Base-by-base conservation (phyloP, 1,140 invertebrate genomes). In the Drosophila pachea region DNA sequence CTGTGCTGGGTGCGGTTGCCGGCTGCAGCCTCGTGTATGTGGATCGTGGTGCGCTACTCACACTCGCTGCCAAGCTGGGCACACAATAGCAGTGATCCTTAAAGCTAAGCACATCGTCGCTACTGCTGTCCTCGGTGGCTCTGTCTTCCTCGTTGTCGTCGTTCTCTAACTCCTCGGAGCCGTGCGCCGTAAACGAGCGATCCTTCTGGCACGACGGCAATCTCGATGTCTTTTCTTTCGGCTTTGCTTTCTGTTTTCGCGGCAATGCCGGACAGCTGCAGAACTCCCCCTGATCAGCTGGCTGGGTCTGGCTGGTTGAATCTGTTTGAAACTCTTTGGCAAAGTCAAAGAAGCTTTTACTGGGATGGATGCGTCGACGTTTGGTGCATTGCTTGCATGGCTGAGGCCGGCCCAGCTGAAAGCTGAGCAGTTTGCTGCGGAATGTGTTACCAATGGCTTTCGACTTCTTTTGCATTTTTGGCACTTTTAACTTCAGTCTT, bases 401-500 rank as follows among this genome's bases (percentile, higher is more conserved):
- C 71, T 89, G 81, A 32, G 75, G 59, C 4, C 78, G 78, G 11
- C 76, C 72, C 45, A 88, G 35, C 64, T 89, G 88, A 35, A 89
- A 89, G 56, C 73, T 86, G 8, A 89, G 69, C 38, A 89, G 11
- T 58, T 88, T 89, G 60, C 75, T 66, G 31, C 88, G 88, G 76
- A 89, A 89, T 78, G 88, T 89, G 16, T 89, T 82, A 14, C 86
- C 79, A 38, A 89, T 87, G 47, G 86, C 84, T 76, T 89, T 89
- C 4, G 88, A 89, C 73, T 89, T 88, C 70, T 89, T 89, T 52
- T 87, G 79, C 53, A 89, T 88, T 49, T 88, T 89, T 61, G 88
- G 82, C 76, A 89, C 88, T 74, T 89, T 89, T n/a, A 88, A 82
- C 75, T 87, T 87, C 73, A 87, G 84, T 78, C 82, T 88, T 74